Evolutionary conservation across 1,140 invertebrate species (phyloP), one percentile per base, ranked within the genome.

Genomic region (Listronotus oregonensis): DNA sequence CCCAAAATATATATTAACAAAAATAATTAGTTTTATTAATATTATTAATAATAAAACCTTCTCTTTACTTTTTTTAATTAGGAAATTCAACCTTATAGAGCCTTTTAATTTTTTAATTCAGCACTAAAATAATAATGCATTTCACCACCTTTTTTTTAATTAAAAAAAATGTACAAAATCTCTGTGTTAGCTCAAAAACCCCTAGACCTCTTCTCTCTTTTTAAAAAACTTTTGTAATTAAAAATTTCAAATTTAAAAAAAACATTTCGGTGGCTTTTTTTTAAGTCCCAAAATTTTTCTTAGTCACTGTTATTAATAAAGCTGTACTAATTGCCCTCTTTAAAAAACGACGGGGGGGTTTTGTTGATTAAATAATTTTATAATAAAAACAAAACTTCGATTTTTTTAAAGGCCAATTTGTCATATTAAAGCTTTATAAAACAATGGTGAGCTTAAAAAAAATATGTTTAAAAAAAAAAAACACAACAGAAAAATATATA

Each of bases 171-270:
- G 40, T 43, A 6, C 51, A n/a, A 56, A 56, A 56, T 15, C 54
- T 34, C 17, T 21, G 39, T 44, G 17, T 56, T 44, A 39, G 32
- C 17, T 32, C n/a, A n/a, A 43, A 31, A 56, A 12, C 39, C n/a
- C n/a, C 31, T 17, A 27, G 54, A 12, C 15, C 40, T 43, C 15
- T 39, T 15, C 39, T 42, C 54, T 56, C 12, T 39, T 56, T 56
- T 50, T 43, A 37, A 39, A n/a, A n/a, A 39, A 10, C 54, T 56
- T 39, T 56, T n/a, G 21, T 56, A 56, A 56, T 56, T 56, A 56
- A 56, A 56, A 56, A 56, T 56, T 39, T 17, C 17, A 15, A 3
- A 43, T 56, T 56, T 43, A 56, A 50, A n/a, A n/a, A n/a, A 42
- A 31, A 15, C 37, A 42, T 9, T 56, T 56, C 27, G 34, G 17